These are phyloP conservation scores for Cyclina sinensis DNA, from an alignment of 1,140 invertebrate species.

Conservation along the genomic window DNA sequence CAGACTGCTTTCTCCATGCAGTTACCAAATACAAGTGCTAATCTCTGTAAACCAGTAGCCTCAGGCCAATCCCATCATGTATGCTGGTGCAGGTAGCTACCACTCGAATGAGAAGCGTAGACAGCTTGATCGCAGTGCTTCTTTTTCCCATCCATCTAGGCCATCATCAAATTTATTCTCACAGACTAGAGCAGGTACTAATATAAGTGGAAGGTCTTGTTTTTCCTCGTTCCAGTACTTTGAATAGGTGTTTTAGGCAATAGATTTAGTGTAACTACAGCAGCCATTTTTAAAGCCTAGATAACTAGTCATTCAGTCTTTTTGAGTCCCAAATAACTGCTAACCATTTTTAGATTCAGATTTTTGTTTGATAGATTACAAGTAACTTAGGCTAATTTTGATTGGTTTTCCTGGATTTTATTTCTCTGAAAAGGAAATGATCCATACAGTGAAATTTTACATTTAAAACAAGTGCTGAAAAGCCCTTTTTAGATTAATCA, in stretches of 20 bases:
- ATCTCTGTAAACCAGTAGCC: conserved; percentile 13
- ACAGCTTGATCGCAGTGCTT: conserved; percentile 62
- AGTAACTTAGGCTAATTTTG: too few relatives aligned
- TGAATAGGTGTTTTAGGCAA: not conserved
- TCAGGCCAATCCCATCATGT: not conserved
- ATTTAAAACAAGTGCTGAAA: not conserved
- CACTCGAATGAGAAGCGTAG: not conserved
- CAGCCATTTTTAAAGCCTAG: not conserved
- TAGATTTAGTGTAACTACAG: not conserved
- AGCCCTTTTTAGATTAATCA: not conserved
- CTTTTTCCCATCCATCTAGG: conserved; percentile 48
- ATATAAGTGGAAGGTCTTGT: not conserved
- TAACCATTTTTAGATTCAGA: not conserved
- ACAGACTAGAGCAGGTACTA: conserved; percentile 42
- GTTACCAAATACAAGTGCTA: not conserved
- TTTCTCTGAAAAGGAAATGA: not conserved
- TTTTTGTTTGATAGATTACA: too few relatives aligned
- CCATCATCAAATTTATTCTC: not conserved
- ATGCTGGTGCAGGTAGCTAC: not conserved
- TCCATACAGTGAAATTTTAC: not conserved
- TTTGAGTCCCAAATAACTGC: not conserved
- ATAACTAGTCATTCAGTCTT: not conserved
- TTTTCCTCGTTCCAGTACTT: not conserved
- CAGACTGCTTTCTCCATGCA: conserved; percentile 45
- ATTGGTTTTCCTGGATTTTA: too few relatives aligned